Conservation (phyloP, 2,113 vertebrate species). For the Haplochromis vanheusdeni region DNA sequence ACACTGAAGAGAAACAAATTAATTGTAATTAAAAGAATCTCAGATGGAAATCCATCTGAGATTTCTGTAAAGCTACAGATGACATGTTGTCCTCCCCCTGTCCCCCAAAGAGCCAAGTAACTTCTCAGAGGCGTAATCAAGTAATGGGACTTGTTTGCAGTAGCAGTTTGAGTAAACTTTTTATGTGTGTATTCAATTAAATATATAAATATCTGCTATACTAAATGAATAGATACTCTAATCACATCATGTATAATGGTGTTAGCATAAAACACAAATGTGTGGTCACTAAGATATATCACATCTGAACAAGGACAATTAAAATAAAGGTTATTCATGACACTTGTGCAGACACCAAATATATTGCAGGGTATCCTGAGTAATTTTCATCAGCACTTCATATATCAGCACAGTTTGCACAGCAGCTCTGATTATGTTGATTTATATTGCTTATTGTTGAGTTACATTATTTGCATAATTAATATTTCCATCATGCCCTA, state of each 20-base stretch:
- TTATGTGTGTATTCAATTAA: neutral
- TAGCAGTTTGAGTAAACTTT: neutral
- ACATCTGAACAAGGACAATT: neutral
- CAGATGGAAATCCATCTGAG: neutral
- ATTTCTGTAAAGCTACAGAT: neutral
- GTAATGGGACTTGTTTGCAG: neutral
- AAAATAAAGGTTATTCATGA: neutral
- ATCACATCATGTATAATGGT: neutral
- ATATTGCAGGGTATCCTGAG: neutral
- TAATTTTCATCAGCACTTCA: neutral
- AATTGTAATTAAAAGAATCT: neutral
- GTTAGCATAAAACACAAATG: neutral
- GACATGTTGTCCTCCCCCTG: neutral
- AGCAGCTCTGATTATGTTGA: neutral
- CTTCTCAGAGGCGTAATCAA: neutral
- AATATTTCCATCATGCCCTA: neutral
- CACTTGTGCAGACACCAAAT: neutral
- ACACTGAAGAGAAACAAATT: conserved; percentile 77
- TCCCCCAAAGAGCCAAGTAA: neutral
- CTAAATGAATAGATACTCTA: neutral
- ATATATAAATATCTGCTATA: neutral
- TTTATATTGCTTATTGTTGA: neutral
- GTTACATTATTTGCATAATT: neutral
- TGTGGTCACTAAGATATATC: neutral
- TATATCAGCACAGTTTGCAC: neutral